Base-by-base conservation (phyloP, 2,113 vertebrate genomes). In the Syrrhaptes paradoxus region DNA sequence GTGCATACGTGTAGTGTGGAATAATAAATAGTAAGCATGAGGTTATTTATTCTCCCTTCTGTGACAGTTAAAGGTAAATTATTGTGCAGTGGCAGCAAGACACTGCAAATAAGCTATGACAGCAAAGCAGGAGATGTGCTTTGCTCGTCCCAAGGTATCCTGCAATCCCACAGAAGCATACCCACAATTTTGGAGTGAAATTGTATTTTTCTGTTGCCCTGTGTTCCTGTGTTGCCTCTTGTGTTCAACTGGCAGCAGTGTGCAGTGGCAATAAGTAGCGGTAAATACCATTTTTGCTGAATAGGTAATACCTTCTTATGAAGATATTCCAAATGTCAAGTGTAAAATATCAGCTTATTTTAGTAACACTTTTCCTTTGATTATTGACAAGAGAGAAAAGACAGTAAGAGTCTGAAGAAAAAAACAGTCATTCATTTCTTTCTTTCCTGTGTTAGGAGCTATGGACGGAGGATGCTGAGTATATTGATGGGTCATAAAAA, bases 381-480 rank as follows among this genome's bases (percentile, higher is more conserved):
- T 84, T 68, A 51, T 36, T 77, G 49, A 54, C 16, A 81, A 68
- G 46, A 25, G 17, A 59, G 74, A 41, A 67, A 54, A 85, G 5
- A 32, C 48, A 57, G 46, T 38, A 45, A 38, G 16, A 54, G 18
- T 81, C 36, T 63, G 32, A 28, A 49, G 66, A 10, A 34, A 55
- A 62, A 46, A 48, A 49, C 22, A 20, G 46, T 65, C 31, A 45
- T 67, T 93, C 11, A n/a, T 70, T 54, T 51, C 51, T 49, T 7
- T 65, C 66, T 71, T 55, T 66, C n/a, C 57, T 28, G 3, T 11
- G 61, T 63, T 94, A 98, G 98, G 67, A 92, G 94, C 92, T 98
- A 97, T 13, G 98, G 98, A 43, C 90, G 95, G 62, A 97, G 95
- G 95, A 98, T 98, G 97, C 88, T 98, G 84, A 90, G 57, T 8